Percentiles rank a stretch among this genome's conserved stretches.
phyloP scores from a whole-genome alignment of 1,140 invertebrate genomes.

The Bombus picipes region DNA sequence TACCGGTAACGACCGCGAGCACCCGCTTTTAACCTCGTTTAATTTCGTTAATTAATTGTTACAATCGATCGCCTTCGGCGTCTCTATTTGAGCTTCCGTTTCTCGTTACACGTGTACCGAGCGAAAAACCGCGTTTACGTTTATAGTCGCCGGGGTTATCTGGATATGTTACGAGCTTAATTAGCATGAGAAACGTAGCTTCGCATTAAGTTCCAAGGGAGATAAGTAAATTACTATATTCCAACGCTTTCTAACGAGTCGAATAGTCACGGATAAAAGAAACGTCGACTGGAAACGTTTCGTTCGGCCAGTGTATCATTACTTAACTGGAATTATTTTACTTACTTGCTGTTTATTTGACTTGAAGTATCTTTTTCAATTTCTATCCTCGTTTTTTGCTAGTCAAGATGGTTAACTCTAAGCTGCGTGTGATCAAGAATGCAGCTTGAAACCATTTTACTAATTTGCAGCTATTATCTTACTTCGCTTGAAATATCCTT shows the following conservation, averaged over 20 bases:
- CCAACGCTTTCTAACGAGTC: not conserved
- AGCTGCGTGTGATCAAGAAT: not conserved
- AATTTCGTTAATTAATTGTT: conserved; percentile 47
- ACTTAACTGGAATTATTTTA: not conserved
- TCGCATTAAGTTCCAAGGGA: not conserved
- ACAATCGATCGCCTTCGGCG: not conserved
- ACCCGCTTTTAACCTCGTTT: not conserved
- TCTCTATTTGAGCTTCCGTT: not conserved
- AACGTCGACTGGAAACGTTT: too few relatives aligned
- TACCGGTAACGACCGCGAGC: not conserved
- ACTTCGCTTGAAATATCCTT: not conserved
- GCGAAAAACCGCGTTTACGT: not conserved
- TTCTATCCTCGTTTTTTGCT: not conserved
- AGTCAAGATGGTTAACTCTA: not conserved
- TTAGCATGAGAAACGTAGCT: conserved; percentile 34
- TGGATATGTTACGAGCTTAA: conserved; percentile 32
- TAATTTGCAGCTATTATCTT: not conserved
- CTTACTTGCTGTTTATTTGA: not conserved
- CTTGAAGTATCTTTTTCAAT: not conserved
- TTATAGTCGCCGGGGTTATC: not conserved
- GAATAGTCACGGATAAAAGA: too few relatives aligned
- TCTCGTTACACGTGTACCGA: not conserved
- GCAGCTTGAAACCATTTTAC: not conserved
- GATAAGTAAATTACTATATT: conserved; percentile 12
- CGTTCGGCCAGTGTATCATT: too few relatives aligned